These are phyloP conservation scores for Anhinga anhinga DNA, from an alignment of 2,113 vertebrate species.

Conservation along the genomic window DNA sequence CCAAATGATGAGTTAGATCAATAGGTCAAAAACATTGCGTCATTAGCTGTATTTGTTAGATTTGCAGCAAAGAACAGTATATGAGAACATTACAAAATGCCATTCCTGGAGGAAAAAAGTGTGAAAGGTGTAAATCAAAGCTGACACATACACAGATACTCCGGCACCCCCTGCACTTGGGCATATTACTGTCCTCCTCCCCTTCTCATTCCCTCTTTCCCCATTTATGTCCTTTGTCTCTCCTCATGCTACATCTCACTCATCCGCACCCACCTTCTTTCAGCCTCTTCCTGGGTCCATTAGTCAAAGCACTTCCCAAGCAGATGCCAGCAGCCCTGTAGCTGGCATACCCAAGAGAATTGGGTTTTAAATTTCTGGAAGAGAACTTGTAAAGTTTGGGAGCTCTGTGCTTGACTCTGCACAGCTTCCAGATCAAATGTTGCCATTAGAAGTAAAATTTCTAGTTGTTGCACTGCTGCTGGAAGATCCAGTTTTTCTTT, in stretches of 20 bases:
- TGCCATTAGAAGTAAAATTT: not conserved
- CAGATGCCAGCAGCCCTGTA: not conserved
- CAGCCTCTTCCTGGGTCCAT: not conserved
- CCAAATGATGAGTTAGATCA: not conserved
- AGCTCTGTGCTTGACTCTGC: not conserved
- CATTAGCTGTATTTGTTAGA: not conserved
- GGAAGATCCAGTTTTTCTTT: not conserved
- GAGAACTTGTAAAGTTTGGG: not conserved
- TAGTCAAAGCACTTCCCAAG: not conserved
- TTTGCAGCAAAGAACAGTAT: not conserved
- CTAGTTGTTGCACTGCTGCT: not conserved
- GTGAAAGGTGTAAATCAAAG: not conserved
- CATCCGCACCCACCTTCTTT: not conserved
- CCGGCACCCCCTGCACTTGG: not conserved
- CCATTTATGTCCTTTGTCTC: not conserved
- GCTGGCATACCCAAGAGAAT: not conserved
- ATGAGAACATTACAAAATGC: not conserved
- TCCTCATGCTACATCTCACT: not conserved
- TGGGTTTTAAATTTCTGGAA: not conserved
- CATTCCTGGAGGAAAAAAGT: not conserved
- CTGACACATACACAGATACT: not conserved
- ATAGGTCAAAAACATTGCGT: not conserved
- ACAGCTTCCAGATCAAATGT: not conserved
- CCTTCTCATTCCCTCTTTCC: not conserved
- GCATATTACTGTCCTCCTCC: not conserved